Evolutionary conservation across 2,888 invertebrate genomes (phyloP).

Genomic region (Dascillus cervinus): DNA sequence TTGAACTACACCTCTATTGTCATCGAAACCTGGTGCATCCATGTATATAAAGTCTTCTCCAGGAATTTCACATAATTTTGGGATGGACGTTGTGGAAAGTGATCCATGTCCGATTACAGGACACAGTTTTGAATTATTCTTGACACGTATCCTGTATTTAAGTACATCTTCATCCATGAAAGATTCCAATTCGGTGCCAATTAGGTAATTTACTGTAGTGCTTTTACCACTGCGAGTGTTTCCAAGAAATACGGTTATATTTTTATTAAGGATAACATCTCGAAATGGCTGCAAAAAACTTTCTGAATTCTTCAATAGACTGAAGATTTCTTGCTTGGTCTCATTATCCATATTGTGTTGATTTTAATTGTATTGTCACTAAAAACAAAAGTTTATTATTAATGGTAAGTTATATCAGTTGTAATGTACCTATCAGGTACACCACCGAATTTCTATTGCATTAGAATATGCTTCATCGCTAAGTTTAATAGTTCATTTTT

Average conservation of each 20-base stretch:
- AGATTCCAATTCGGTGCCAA: conserved; percentile 4
- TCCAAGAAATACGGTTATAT: conserved; percentile 6
- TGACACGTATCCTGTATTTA: conserved; percentile 1
- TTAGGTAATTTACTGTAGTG: conserved; percentile 5
- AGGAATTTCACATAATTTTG: conserved; percentile 4
- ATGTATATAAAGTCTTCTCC: conserved; percentile 2
- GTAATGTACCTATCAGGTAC: no score
- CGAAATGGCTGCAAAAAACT: no score
- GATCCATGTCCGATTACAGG: conserved; percentile 8
- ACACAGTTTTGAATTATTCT: neutral
- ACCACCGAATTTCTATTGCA: no score
- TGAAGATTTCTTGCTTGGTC: no score
- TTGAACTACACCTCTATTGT: conserved; percentile 5
- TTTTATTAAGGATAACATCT: conserved; percentile 5
- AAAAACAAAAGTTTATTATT: no score
- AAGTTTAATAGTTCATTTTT: no score
- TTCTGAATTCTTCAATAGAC: no score
- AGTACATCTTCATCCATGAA: conserved; percentile 1
- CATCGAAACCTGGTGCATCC: conserved; percentile 9
- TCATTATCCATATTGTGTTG: no score
- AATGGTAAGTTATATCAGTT: no score
- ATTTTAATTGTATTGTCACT: no score
- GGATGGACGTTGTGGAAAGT: conserved; percentile 5
- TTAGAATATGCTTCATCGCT: no score
- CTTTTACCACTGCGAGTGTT: conserved; percentile 10